Percentiles rank a stretch among this genome's conserved stretches.
Conservation (phyloP, 2,113 vertebrate genomes). For the Passer montanus region DNA sequence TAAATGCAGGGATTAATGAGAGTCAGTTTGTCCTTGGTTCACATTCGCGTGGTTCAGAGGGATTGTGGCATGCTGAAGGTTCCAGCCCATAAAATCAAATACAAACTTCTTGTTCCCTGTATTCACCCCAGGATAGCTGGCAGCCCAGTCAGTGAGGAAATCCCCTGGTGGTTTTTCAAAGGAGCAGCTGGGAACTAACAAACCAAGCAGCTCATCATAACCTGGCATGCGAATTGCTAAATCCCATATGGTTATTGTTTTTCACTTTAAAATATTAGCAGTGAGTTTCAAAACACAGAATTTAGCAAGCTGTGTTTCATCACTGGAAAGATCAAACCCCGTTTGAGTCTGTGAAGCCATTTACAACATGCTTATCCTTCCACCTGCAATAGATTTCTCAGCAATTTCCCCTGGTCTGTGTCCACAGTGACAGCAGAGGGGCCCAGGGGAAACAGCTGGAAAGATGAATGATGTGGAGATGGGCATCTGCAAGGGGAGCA, state of each 20-base stretch:
- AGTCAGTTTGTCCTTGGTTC: not conserved
- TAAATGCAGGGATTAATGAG: not conserved
- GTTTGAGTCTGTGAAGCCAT: not conserved
- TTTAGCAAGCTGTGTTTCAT: conserved; percentile 21
- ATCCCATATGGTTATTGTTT: conserved; percentile 15
- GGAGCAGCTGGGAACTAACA: conserved; percentile 21
- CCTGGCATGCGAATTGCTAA: conserved; percentile 9
- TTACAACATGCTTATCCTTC: not conserved
- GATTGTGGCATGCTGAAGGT: not conserved
- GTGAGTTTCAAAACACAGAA: not conserved
- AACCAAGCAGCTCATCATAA: not conserved
- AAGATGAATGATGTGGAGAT: not conserved
- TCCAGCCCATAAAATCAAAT: not conserved
- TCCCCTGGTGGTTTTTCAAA: conserved; percentile 16
- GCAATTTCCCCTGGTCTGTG: not conserved
- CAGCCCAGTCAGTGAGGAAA: conserved; percentile 7
- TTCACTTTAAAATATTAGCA: conserved; percentile 30
- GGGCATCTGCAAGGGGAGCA: fast-evolving
- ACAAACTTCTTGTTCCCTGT: not conserved
- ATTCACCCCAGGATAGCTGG: not conserved
- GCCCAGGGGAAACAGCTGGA: not conserved
- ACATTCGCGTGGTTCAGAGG: not conserved
- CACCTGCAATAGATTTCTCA: not conserved
- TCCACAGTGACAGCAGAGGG: not conserved
- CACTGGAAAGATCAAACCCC: not conserved